Base-by-base conservation (phyloP, 1,140 invertebrate species). In the Periplaneta americana region DNA sequence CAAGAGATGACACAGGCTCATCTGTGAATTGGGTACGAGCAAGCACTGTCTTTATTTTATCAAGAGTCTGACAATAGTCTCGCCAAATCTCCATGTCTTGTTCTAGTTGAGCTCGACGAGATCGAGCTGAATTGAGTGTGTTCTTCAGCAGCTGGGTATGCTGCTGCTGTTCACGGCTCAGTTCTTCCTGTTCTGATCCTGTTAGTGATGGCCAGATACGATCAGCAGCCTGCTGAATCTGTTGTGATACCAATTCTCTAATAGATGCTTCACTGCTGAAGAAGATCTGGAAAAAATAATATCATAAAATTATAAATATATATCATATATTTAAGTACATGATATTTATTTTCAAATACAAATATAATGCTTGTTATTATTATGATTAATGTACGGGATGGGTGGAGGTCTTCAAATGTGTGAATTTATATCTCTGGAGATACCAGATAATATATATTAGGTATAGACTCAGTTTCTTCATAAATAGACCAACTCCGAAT, bases 171-270 rank as follows among this genome's bases (percentile, higher is more conserved):
- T 96, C 94, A 1, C 92, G 91, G 17, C 93, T 94, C 3, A 97
- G 85, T 83, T 95, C 94, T 82, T 97, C 95, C 85, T 97, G 95
- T 85, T 96, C 95, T 9, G 92, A 91, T 48, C 92, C 90, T 31
- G 92, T 93, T 18, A 97, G 87, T 0, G 95, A 96, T 1, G 95
- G 94, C 94, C 95, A 96, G 74, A 97, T 96, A 85, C 95, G 94
- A 84, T 97, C 95, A 4, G 95, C 94, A 15, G 93, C 92, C 81
- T 96, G 94, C 85, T 96, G 95, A 83, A 97, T 95, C 81, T 93
- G 92, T 82, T 96, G 93, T 1, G 94, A 93, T 0, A 97, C 93
- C 75, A 96, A 88, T 85, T 96, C 95, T 33, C 93, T 92, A 84
- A 96, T 95, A 39, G 92, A 91, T 1, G 91, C 89, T 85, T 96